phyloP scores from a whole-genome alignment of 2,888 invertebrate genomes.

The Microplitis manilae region DNA sequence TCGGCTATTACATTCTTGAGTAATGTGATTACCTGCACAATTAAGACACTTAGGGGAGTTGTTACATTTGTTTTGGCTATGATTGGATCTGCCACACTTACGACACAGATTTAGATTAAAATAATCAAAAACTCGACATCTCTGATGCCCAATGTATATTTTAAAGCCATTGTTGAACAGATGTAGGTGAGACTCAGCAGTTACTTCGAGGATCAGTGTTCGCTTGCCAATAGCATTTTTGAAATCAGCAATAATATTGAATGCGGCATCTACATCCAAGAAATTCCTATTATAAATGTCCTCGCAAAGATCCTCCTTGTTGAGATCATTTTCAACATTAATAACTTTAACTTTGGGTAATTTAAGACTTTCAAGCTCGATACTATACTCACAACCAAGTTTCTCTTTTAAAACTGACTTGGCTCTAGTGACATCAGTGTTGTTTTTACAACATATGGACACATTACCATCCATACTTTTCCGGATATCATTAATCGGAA shows the following conservation, averaged over 20 bases:
- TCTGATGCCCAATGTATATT: neutral
- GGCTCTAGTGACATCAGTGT: neutral
- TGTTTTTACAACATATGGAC: neutral
- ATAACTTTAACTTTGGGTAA: neutral
- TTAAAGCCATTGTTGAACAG: neutral
- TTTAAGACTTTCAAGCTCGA: no score
- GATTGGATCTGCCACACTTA: neutral
- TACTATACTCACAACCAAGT: no score
- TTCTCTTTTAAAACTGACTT: no score
- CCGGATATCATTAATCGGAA: neutral
- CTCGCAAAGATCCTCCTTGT: neutral
- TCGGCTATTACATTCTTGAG: neutral
- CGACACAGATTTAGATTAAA: neutral
- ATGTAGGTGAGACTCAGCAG: neutral
- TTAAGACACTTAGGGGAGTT: neutral
- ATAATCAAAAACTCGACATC: slow-evolving; percentile 4
- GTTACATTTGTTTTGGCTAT: slow-evolving; percentile 7
- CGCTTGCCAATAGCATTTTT: neutral
- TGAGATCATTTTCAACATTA: neutral
- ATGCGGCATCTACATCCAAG: neutral
- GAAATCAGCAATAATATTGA: neutral
- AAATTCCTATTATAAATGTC: slow-evolving; percentile 8
- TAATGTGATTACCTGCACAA: slow-evolving; percentile 9
- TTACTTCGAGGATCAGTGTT: neutral
- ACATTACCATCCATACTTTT: neutral